Percentiles rank a stretch among this genome's conserved stretches.
These are phyloP conservation scores for Caenorhabditis parvicauda DNA, from an alignment of 2,888 invertebrate genomes.

Conservation along the genomic window DNA sequence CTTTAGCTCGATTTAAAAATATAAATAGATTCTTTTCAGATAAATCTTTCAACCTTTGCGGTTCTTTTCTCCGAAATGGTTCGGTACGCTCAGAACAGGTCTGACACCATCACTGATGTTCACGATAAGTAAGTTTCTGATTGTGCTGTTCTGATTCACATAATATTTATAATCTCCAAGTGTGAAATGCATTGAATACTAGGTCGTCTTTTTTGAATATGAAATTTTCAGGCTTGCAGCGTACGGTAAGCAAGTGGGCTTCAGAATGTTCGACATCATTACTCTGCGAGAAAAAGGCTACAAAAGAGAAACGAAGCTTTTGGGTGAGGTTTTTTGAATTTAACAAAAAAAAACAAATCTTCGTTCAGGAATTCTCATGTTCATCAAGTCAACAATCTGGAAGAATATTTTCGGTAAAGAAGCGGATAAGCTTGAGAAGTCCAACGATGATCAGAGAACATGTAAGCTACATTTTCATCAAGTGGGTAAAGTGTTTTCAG, in stretches of 20 bases:
- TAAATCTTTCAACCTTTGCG: slow-evolving; percentile 73
- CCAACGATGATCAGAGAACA: slow-evolving; percentile 94
- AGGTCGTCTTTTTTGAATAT: not conserved
- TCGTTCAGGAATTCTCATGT: slow-evolving; percentile 75
- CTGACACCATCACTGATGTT: slow-evolving; percentile 88
- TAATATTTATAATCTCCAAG: not conserved
- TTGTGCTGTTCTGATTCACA: not conserved
- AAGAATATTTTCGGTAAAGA: slow-evolving; percentile 96
- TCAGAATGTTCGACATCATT: slow-evolving; percentile 86
- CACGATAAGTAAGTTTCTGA: slow-evolving; percentile 74
- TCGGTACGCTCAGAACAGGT: slow-evolving; percentile 86
- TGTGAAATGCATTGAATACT: not conserved
- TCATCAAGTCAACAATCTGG: slow-evolving; percentile 91
- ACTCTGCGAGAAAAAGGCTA: slow-evolving; percentile 88
- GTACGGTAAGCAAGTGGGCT: slow-evolving; percentile 90
- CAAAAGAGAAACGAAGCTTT: slow-evolving; percentile 82
- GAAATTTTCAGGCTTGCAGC: slow-evolving; percentile 71
- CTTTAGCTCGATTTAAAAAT: too few species aligned
- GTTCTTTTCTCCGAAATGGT: slow-evolving; percentile 95
- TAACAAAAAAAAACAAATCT: too few species aligned
- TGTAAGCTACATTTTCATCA: slow-evolving; percentile 65
- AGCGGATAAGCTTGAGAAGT: slow-evolving; percentile 95
- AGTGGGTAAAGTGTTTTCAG: slow-evolving; percentile 51
- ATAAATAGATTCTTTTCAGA: slow-evolving; percentile 25
- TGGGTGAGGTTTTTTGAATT: slow-evolving; percentile 67